These are phyloP conservation scores for human (Homo sapiens) DNA, from an alignment of 2,113 vertebrate genomes.

Conservation along the genomic window GRCh38 chr17:49652001-49652500, in stretches of 20 bases:
- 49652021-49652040: not conserved
- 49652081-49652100: not conserved
- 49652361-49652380: slow-evolving; percentile 17
- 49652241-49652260: not conserved
- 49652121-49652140: not conserved
- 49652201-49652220: not conserved
- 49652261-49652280: not conserved
- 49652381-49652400: slow-evolving; percentile 8
- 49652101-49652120: not conserved
- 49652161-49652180: not conserved
- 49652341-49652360: not conserved
- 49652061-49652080: not conserved
- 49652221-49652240: not conserved
- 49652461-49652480: slow-evolving; percentile 36
- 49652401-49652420: slow-evolving; percentile 1
- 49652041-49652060: not conserved
- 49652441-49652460: not conserved
- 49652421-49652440: not conserved
- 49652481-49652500: slow-evolving; percentile 21
- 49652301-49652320: slow-evolving; percentile 8
- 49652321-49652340: slow-evolving; percentile 16
- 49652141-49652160: not conserved
- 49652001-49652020: too few relatives aligned
- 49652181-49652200: not conserved
- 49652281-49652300: not conserved